Conservation (phyloP, 2,888 invertebrate species). For the Troides helena region DNA sequence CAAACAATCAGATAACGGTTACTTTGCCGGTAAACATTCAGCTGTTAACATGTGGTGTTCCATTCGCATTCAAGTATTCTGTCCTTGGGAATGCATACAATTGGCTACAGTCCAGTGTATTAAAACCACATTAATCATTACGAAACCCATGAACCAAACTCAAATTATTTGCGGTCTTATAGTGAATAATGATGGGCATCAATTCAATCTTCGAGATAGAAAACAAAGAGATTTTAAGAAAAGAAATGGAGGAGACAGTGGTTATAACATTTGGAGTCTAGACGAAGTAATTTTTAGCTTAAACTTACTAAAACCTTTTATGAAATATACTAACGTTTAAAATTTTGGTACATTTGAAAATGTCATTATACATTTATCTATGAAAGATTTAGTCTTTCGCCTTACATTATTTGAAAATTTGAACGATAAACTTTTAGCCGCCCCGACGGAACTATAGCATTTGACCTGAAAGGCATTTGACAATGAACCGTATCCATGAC, state of each 20-base stretch:
- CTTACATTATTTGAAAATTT: background rate
- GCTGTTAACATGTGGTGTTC: slow-evolving; percentile 31
- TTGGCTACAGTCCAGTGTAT: slow-evolving; percentile 48
- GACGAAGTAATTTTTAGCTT: no score
- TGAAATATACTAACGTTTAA: no score
- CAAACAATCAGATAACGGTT: slow-evolving; percentile 54
- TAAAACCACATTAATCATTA: slow-evolving; percentile 40
- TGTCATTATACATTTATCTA: no score
- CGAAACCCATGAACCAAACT: background rate
- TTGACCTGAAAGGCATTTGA: slow-evolving; percentile 26
- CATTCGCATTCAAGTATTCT: slow-evolving; percentile 33
- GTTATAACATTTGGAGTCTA: no score
- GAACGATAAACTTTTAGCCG: slow-evolving; percentile 12
- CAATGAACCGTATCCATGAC: slow-evolving; percentile 26
- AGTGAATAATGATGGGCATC: background rate
- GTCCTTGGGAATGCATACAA: slow-evolving; percentile 41
- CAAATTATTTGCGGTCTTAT: background rate
- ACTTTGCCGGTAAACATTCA: slow-evolving; percentile 31
- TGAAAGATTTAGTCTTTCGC: no score
- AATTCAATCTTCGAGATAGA: background rate
- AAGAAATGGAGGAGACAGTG: no score
- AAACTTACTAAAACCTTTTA: no score
- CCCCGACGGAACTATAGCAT: slow-evolving; percentile 10
- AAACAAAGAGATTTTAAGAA: background rate
- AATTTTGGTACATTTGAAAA: no score